Conservation (phyloP, 2,797 vertebrate species). For the Lacerta viridis region DNA sequence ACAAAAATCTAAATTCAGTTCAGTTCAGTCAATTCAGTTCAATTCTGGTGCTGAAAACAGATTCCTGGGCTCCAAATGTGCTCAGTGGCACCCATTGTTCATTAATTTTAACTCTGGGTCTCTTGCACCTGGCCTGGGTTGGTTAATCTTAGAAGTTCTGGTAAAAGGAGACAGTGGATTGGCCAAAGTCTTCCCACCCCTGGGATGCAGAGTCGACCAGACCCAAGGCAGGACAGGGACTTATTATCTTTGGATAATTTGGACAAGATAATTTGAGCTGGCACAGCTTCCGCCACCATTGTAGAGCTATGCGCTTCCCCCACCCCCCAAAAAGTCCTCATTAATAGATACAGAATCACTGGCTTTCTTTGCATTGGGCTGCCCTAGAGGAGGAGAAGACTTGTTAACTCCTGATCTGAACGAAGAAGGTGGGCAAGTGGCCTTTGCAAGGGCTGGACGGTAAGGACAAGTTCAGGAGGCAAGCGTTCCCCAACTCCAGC, state of each 20-base stretch:
- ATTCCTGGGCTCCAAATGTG: no score
- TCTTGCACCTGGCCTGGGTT: no score
- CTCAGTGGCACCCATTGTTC: no score
- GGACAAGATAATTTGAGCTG: background rate
- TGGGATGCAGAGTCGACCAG: background rate
- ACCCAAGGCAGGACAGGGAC: background rate
- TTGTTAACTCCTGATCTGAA: background rate
- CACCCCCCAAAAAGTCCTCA: no score
- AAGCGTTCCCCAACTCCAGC: background rate
- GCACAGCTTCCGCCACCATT: background rate
- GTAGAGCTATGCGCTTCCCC: background rate
- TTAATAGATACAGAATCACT: background rate
- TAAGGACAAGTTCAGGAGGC: background rate
- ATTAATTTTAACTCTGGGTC: no score
- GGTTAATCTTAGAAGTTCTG: background rate
- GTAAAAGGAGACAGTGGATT: no score
- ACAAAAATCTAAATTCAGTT: no score
- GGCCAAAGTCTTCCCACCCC: no score
- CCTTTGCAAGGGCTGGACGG: background rate
- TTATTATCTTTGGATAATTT: background rate
- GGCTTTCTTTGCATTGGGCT: background rate
- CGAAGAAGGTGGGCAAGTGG: background rate
- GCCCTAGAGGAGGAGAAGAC: background rate
- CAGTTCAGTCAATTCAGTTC: no score
- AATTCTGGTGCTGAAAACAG: no score